Conservation (phyloP, 37 sponge, comb jelly and placozoan genomes). For the Axinella damicornis region DNA sequence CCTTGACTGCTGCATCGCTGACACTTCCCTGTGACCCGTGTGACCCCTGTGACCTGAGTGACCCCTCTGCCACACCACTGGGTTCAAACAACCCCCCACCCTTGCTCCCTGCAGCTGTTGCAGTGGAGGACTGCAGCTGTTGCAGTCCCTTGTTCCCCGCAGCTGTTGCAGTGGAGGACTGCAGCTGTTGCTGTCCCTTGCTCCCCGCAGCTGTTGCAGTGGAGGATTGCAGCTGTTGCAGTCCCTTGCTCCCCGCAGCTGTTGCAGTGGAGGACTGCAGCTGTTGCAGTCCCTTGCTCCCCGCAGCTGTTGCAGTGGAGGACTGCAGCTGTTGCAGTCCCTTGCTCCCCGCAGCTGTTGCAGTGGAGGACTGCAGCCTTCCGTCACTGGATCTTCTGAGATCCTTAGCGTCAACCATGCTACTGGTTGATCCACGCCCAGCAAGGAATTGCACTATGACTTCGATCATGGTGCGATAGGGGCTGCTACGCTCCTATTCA, state of each 20-base stretch:
- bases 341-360: no score
- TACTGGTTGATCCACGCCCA: background rate
- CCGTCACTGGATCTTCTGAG: background rate
- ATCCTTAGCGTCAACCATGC: background rate
- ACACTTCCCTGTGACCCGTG: no score
- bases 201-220: background rate
- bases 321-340: no score
- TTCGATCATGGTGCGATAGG: slow-evolving; percentile 76
- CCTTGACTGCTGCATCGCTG: no score
- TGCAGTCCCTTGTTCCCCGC: no score
- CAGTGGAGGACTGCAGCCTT: background rate
- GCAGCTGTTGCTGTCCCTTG: no score
- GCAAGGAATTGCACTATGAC: slow-evolving; percentile 60
- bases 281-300: no score
- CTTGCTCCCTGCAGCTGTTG: no score
- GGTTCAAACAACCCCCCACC: no score
- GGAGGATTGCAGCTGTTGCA: background rate
- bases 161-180: background rate
- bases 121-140: background rate
- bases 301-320: background rate
- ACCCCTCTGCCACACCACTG: background rate
- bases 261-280: background rate
- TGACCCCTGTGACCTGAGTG: no score
- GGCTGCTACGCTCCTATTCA: slow-evolving; percentile 7
- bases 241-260: no score